Percentiles rank a stretch among this genome's conserved stretches.
phyloP scores from a whole-genome alignment of 2,797 vertebrate species.

The Oryzias sinensis region DNA sequence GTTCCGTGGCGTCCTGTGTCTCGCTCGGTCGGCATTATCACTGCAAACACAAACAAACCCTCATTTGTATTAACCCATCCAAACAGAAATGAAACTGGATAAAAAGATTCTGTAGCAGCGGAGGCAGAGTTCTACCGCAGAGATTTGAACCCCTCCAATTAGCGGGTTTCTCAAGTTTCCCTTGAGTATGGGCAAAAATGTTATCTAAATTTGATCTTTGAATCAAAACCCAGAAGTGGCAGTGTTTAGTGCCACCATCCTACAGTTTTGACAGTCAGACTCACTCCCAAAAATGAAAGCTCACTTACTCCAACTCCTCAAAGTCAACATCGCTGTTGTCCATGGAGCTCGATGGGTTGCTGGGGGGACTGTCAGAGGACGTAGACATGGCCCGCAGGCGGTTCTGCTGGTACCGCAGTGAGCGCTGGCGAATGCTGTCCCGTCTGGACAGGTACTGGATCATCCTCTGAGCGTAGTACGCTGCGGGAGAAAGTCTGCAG shows the following conservation, averaged over 20 bases:
- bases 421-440: conserved; percentile 98
- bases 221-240: no score
- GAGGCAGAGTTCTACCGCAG: no score
- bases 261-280: no score
- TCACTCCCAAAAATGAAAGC: not conserved
- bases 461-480: conserved; percentile 99
- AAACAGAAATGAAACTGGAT: not conserved
- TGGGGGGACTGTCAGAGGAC: conserved; percentile 85
- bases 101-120: not conserved
- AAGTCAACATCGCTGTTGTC: conserved; percentile 95
- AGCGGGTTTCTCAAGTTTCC: no score
- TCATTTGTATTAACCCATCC: not conserved
- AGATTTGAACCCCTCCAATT: no score
- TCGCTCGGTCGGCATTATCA: conserved; percentile 90
- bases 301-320: conserved; percentile 95
- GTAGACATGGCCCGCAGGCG: conserved; percentile 87
- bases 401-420: conserved; percentile 94
- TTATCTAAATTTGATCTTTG: no score
- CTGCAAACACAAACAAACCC: conserved; percentile 56
- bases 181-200: no score
- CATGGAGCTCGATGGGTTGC: conserved; percentile 82
- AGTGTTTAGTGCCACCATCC: no score
- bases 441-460: conserved; percentile 97
- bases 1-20: conserved; percentile 93
- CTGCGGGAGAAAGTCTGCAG: conserved; percentile 92